Conservation (phyloP, 2,888 invertebrate genomes). For the Sabatieria punctata region DNA sequence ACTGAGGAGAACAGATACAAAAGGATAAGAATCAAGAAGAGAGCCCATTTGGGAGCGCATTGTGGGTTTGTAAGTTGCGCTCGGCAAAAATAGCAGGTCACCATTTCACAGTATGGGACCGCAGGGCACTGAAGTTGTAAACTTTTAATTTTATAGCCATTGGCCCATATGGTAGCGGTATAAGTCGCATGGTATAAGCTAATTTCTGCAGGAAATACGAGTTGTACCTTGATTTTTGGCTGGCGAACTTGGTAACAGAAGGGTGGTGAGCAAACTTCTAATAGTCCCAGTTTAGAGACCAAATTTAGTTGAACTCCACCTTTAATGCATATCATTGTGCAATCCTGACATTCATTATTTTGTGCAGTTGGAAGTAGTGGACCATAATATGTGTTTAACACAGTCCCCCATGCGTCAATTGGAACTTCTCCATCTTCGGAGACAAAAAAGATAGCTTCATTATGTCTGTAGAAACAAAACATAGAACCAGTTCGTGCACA, state of each 20-base stretch:
- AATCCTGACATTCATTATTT: not conserved
- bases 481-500: not conserved
- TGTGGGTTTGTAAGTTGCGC: not conserved
- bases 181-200: not conserved
- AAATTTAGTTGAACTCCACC: not conserved
- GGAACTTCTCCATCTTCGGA: not conserved
- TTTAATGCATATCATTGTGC: not conserved
- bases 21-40: not conserved
- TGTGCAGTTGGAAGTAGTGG: not conserved
- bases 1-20: not conserved
- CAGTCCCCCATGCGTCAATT: not conserved
- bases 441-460: not conserved
- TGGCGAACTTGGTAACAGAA: not conserved
- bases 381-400: not conserved
- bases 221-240: not conserved
- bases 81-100: not conserved
- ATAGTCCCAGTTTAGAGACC: not conserved
- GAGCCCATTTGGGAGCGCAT: not conserved
- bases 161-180: not conserved
- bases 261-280: not conserved
- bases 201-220: not conserved
- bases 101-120: slow-evolving; percentile 1
- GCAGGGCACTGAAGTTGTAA: not conserved
- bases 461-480: not conserved
- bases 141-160: not conserved